These are phyloP conservation scores for Caenorhabditis zanzibari DNA, from an alignment of 2,888 invertebrate species.

Conservation along the genomic window DNA sequence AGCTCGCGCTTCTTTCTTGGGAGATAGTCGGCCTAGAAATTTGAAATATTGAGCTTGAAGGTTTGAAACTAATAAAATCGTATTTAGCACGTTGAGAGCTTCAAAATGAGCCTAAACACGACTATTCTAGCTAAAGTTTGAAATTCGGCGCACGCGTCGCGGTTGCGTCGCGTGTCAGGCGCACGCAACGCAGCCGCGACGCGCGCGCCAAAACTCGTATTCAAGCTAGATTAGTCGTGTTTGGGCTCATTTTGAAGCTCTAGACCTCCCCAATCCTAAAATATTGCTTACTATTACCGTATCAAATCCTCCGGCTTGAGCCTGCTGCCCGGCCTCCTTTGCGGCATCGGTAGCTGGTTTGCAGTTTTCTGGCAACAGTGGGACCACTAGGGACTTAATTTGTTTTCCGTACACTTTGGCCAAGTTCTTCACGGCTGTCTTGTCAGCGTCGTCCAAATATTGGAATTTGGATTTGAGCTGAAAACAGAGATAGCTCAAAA, in stretches of 20 bases:
- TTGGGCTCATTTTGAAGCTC: conserved; percentile 11
- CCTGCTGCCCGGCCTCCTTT: conserved; percentile 8
- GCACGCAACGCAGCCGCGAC: conserved; percentile 10
- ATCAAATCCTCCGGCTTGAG: conserved; percentile 47
- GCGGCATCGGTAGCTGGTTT: conserved; percentile 16
- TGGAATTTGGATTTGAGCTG: conserved; percentile 61
- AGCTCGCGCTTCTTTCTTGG: conserved; percentile 52
- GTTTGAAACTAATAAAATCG: not conserved
- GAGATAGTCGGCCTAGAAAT: conserved; percentile 40
- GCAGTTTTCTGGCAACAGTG: conserved; percentile 49
- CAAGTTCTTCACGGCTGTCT: conserved; percentile 55
- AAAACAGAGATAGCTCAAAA: not conserved
- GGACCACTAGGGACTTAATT: conserved; percentile 57
- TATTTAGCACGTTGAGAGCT: conserved; percentile 2
- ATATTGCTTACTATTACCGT: conserved; percentile 14
- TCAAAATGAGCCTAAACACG: conserved; percentile 19
- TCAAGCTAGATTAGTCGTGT: not conserved
- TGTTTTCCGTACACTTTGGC: conserved; percentile 63
- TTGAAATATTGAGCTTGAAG: not conserved
- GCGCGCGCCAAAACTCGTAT: not conserved
- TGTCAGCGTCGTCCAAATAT: conserved; percentile 52
- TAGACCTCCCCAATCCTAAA: not conserved
- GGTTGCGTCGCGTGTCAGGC: not conserved
- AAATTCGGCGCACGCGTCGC: not conserved
- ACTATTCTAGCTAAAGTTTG: not conserved